Evolutionary conservation across 2,113 vertebrate species (phyloP).

Genomic region (Scortum barcoo): DNA sequence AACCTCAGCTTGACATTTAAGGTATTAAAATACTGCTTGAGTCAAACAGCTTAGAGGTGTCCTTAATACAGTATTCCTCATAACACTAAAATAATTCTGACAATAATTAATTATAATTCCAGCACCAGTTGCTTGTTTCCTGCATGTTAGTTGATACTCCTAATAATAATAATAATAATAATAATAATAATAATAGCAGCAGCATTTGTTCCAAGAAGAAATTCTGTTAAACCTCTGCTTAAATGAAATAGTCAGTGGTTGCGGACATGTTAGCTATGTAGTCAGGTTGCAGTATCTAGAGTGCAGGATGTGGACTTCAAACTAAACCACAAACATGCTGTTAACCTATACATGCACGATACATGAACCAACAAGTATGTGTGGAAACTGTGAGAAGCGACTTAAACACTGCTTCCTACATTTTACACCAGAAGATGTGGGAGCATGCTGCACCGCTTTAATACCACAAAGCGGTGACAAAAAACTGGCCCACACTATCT

Average conservation of each 20-base stretch:
- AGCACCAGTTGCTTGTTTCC: background rate
- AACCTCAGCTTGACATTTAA: background rate
- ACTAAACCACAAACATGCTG: background rate
- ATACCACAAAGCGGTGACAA: conserved; percentile 12
- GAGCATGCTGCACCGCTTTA: conserved; percentile 23
- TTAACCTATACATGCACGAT: background rate
- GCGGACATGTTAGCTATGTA: background rate
- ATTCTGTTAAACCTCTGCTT: background rate
- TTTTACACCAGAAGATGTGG: conserved; percentile 35
- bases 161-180: background rate
- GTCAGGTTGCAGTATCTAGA: background rate
- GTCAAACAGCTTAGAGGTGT: background rate
- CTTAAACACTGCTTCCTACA: conserved; percentile 5
- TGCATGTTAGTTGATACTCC: background rate
- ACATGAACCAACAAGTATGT: background rate
- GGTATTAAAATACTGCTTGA: background rate
- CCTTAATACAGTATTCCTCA: too few relatives aligned
- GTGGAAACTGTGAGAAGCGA: background rate
- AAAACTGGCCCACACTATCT: conserved; percentile 30
- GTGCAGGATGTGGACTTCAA: conserved; percentile 26
- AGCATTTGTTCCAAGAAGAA: background rate
- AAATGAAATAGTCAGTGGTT: background rate
- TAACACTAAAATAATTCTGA: background rate
- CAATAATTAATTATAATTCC: background rate
- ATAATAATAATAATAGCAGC: background rate